Percentiles rank a stretch among this genome's conserved stretches.
Evolutionary conservation across 2,113 vertebrate species (phyloP).

Genomic region (Anser brachyrhynchus): DNA sequence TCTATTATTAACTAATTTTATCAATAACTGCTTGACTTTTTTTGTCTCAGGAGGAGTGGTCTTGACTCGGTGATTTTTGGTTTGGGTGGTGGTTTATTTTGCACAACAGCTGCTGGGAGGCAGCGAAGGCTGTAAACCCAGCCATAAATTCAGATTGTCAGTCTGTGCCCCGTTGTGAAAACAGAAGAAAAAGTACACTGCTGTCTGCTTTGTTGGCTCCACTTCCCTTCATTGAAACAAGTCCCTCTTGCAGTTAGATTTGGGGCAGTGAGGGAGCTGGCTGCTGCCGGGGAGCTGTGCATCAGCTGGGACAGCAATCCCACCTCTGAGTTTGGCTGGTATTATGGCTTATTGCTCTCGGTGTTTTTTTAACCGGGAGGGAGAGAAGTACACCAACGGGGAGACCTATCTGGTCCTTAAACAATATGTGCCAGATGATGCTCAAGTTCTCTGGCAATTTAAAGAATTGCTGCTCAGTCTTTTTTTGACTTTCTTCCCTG

Average conservation of each 20-base stretch:
- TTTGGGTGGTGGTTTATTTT: not conserved
- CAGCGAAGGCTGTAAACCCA: conserved; percentile 3
- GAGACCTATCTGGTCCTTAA: not conserved
- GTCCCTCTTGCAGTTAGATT: not conserved
- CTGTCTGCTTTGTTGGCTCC: not conserved
- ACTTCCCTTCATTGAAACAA: not conserved
- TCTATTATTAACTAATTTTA: not conserved
- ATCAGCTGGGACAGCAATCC: not conserved
- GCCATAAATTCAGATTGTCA: not conserved
- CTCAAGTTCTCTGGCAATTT: not conserved
- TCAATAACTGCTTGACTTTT: not conserved
- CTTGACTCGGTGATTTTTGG: not conserved
- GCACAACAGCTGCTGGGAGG: conserved; percentile 12
- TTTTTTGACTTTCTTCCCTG: not conserved
- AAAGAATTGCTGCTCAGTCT: not conserved
- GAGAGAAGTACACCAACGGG: not conserved
- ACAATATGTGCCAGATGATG: not conserved
- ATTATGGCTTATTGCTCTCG: not conserved
- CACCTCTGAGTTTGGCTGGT: not conserved
- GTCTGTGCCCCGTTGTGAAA: not conserved
- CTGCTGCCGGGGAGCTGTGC: not conserved
- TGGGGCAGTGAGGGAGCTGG: not conserved
- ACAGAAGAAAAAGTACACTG: not conserved
- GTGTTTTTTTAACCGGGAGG: not conserved
- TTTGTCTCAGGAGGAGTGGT: not conserved